Base-by-base conservation (phyloP, 2,888 invertebrate genomes). In the Philopedon plagiatum region DNA sequence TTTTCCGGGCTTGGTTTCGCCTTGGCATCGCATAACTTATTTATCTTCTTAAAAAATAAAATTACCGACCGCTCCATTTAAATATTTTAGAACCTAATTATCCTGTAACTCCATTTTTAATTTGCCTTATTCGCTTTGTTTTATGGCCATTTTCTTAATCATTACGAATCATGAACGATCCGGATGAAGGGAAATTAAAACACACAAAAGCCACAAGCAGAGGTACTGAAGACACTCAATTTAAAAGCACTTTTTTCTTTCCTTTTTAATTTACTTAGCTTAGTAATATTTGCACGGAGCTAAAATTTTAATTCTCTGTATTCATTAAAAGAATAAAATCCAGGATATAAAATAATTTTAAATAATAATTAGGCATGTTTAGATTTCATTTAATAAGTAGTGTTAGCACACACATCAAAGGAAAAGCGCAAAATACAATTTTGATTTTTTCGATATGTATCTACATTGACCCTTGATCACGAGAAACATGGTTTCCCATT, bases 21-120 rank as follows among this genome's bases (percentile, higher is more conserved):
- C 68, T 21, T 69, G 68, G 60, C 62, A 23, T 56, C 69, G 69
- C 26, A 63, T 63, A 69, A 69, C 69, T 63, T 69, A 69, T 69
- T 69, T 69, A 69, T 69, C 69, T 69, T 69, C 69, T 63, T 62
- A 69, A 62, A 69, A 68, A 69, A 63, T 44, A 69, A 63, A 63
- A 69, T 63, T 62, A 56, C 56, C 39, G 23, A 62, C 63, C 46
- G 62, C 62, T 63, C 63, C 63, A 69, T 69, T 69, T 69, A 63
- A 69, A 69, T 69, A 69, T 69, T 69, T 69, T 69, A 69, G 63
- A 57, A 61, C 62, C 62, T 69, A 69, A 69, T 69, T 69, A 69
- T 69, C 63, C 63, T 63, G 69, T 63, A 63, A 69, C 62, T 69
- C 41, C 69, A 69, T 57, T 69, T 63, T 69, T 69, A 63, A 69